Base-by-base conservation (phyloP, 2,113 vertebrate genomes). In the Misgurnus mizolepis region DNA sequence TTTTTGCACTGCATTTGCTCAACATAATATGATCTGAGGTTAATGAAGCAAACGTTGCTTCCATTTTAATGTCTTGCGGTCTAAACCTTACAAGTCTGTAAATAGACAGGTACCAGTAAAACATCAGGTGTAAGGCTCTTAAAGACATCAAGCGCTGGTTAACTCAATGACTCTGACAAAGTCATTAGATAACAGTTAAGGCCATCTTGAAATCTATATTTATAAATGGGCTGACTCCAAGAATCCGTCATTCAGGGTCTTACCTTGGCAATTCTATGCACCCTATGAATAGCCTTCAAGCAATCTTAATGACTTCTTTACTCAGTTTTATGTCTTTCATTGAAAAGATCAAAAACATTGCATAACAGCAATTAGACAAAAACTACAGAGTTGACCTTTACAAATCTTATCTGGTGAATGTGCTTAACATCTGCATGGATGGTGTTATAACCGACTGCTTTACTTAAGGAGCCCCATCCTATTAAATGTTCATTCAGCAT, bases 371-470 rank as follows among this genome's bases (percentile, higher is more conserved):
- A 69, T 58, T 68, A 47, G n/a, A 68, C 55, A 34, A 60, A 39
- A 47, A 58, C 7, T 27, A 41, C 6, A 34, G 22, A 70, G 9
- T 10, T 9, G 69, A 80, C 68, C 45, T 66, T 71, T 49, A 15
- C 27, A 61, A 34, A 60, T 76, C 47, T 67, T 64, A 64, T 50
- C 75, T 66, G 22, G 74, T n/a, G 47, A 80, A 45, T 14, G 8
- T 15, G 22, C n/a, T 79, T 64, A 79, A 83, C 69, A 79, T 83
- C 81, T 83, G 64, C 53, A 4, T 17, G 39, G 40, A 56, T 66
- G 69, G 34, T 17, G 53, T 66, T 73, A 62, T 58, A 83, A 73
- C 56, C 34, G 39, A 73, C 69, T 49, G 72, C 62, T 43, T 74
- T 11, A 67, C 62, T 68, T 74, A 55, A 45, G 7, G 72, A 55